A percentile compares a stretch with the other conserved stretches of the same genome.
phyloP scores from a whole-genome alignment of 1,140 invertebrate species.

The Lasioglossum albipes region DNA sequence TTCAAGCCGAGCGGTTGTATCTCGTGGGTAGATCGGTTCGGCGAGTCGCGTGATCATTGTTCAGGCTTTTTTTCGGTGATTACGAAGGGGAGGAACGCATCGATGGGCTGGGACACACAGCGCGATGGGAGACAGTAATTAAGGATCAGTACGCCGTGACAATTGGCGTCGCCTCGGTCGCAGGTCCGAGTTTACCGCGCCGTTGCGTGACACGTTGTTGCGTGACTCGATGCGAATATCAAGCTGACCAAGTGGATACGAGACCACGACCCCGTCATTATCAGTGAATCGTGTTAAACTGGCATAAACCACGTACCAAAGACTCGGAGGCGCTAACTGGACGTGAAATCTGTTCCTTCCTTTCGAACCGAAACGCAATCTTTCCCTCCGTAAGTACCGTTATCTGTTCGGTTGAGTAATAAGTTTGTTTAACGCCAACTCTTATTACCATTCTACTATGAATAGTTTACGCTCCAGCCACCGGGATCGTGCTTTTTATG shows the following conservation, averaged over 20 bases:
- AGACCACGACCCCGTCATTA: conserved; percentile 65
- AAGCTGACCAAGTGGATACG: conserved; percentile 61
- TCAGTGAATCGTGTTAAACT: conserved; percentile 68
- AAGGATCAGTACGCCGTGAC: conserved; percentile 51
- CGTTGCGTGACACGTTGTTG: conserved; percentile 61
- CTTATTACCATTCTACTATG: neutral
- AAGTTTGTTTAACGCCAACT: conserved; percentile 18
- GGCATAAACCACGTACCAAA: conserved; percentile 55
- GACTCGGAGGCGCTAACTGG: conserved; percentile 46
- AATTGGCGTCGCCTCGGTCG: conserved; percentile 44
- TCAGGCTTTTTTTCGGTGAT: conserved; percentile 5
- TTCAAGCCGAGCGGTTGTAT: conserved; percentile 22
- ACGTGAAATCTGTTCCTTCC: conserved; percentile 38
- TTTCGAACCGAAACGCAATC: conserved; percentile 2
- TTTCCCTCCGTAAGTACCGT: neutral
- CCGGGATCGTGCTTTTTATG: neutral
- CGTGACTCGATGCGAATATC: conserved; percentile 59
- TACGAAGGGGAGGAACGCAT: conserved; percentile 30
- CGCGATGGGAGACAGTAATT: conserved; percentile 54
- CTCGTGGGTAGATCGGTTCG: conserved; percentile 31
- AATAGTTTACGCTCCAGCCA: neutral
- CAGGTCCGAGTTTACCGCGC: conserved; percentile 26
- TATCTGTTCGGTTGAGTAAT: conserved; percentile 11
- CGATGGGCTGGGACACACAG: neutral
- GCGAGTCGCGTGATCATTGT: conserved; percentile 28